Conservation (phyloP, 2,888 invertebrate species). For the Drosophila rellima region DNA sequence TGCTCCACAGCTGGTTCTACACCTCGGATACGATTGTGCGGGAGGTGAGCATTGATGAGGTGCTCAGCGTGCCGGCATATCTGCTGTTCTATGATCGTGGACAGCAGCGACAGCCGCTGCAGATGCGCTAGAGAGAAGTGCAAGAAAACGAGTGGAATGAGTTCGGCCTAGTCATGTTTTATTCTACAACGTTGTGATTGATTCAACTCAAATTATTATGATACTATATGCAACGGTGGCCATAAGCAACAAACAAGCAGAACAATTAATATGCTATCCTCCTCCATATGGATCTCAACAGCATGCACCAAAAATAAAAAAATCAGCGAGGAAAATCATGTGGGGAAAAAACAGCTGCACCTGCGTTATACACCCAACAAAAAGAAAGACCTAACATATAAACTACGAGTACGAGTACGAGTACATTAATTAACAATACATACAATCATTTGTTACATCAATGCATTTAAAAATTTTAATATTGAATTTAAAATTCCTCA, state of each 20-base stretch:
- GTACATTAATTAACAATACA: slow-evolving; percentile 10
- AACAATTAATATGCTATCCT: background rate
- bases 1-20: slow-evolving; percentile 91
- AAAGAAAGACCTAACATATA: slow-evolving; percentile 5
- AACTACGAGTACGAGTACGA: slow-evolving; percentile 10
- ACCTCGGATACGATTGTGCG: slow-evolving; percentile 95
- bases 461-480: slow-evolving; percentile 71
- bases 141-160: background rate
- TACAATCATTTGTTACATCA: slow-evolving; percentile 62
- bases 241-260: slow-evolving; percentile 28
- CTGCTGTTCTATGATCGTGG: slow-evolving; percentile 95
- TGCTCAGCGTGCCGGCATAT: slow-evolving; percentile 94
- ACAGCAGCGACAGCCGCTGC: slow-evolving; percentile 77
- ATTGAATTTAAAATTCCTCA: slow-evolving; percentile 69
- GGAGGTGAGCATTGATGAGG: slow-evolving; percentile 92
- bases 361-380: slow-evolving; percentile 10
- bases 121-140: slow-evolving; percentile 28
- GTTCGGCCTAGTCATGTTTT: slow-evolving; percentile 58
- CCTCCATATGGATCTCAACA: slow-evolving; percentile 42
- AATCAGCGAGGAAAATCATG: background rate
- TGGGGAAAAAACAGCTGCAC: background rate
- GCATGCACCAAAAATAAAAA: slow-evolving; percentile 51
- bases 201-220: slow-evolving; percentile 19
- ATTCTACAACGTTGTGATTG: slow-evolving; percentile 47
- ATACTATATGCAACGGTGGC: slow-evolving; percentile 41